These are phyloP conservation scores for Channa argus DNA, from an alignment of 2,113 vertebrate genomes.

Conservation along the genomic window DNA sequence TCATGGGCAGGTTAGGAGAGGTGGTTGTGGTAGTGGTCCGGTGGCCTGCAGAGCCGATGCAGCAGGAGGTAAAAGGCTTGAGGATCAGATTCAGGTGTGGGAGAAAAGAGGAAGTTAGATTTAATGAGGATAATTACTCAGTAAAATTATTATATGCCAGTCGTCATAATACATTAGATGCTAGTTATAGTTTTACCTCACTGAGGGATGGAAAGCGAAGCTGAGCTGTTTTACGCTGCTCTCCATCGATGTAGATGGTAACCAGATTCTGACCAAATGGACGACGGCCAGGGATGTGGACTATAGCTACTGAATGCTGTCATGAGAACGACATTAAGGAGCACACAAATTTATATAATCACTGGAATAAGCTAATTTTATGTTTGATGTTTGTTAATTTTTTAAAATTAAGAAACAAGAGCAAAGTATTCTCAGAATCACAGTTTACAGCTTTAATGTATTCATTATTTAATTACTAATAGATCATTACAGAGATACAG, in stretches of 20 bases:
- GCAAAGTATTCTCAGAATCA: not conserved
- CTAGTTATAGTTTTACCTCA: conserved; percentile 84
- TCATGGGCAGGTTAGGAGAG: conserved; percentile 71
- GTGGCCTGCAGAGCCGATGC: conserved; percentile 95
- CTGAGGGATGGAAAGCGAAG: conserved; percentile 93
- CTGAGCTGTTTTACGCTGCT: conserved; percentile 84
- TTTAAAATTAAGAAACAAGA: too few species aligned
- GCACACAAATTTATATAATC: not conserved
- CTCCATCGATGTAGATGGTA: conserved; percentile 90
- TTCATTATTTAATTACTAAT: too few species aligned
- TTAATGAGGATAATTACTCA: conserved; percentile 1
- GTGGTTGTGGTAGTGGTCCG: conserved; percentile 90
- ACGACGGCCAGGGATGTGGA: conserved; percentile 90
- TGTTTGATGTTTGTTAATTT: not conserved
- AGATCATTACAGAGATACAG: not conserved
- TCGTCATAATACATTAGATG: not conserved
- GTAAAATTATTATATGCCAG: not conserved
- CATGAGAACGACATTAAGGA: conserved; percentile 9
- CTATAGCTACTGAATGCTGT: conserved; percentile 91
- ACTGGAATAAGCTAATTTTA: not conserved
- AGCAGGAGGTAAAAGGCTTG: conserved; percentile 97
- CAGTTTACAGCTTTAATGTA: not conserved
- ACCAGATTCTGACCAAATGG: conserved; percentile 95
- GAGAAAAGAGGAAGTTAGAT: conserved; percentile 32
- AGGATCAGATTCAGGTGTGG: not conserved